phyloP scores from a whole-genome alignment of 1,140 invertebrate species.

The Caenorhabditis latens region DNA sequence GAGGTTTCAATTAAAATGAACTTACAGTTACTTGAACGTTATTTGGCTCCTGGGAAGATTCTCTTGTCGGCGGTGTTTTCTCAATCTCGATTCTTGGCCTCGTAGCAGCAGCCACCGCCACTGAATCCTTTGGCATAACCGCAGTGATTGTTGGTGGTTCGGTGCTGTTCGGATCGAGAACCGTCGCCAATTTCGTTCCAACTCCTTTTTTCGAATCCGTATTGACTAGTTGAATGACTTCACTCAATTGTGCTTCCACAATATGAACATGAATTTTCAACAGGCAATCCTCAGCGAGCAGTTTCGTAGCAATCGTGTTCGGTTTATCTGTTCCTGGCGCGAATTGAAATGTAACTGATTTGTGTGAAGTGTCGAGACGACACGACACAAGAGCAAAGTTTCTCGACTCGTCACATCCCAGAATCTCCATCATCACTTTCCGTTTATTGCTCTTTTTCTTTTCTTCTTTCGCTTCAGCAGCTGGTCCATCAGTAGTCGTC shows the following conservation, averaged over 20 bases:
- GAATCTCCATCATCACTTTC: slow-evolving; percentile 72
- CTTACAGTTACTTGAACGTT: slow-evolving; percentile 28
- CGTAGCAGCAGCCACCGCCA: not conserved
- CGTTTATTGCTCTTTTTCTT: slow-evolving; percentile 67
- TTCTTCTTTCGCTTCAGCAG: slow-evolving; percentile 18
- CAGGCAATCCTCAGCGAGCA: slow-evolving; percentile 73
- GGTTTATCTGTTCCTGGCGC: slow-evolving; percentile 73
- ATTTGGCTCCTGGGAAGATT: not conserved
- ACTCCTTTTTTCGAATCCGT: slow-evolving; percentile 70
- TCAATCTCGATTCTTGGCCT: slow-evolving; percentile 18
- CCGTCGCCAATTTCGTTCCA: slow-evolving; percentile 69
- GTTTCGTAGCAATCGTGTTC: slow-evolving; percentile 69
- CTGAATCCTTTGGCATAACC: slow-evolving; percentile 3
- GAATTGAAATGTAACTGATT: slow-evolving; percentile 75
- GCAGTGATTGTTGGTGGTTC: slow-evolving; percentile 41
- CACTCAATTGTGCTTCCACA: slow-evolving; percentile 72
- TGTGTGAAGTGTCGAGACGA: slow-evolving; percentile 74
- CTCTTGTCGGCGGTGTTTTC: slow-evolving; percentile 21
- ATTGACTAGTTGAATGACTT: slow-evolving; percentile 71
- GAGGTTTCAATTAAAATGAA: not conserved
- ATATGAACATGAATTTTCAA: slow-evolving; percentile 63
- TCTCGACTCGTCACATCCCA: slow-evolving; percentile 68
- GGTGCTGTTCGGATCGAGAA: slow-evolving; percentile 62
- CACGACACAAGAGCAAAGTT: slow-evolving; percentile 73
- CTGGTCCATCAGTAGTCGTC: not conserved